Conservation (phyloP, 2,113 vertebrate genomes). For the Australoheros scitulus region DNA sequence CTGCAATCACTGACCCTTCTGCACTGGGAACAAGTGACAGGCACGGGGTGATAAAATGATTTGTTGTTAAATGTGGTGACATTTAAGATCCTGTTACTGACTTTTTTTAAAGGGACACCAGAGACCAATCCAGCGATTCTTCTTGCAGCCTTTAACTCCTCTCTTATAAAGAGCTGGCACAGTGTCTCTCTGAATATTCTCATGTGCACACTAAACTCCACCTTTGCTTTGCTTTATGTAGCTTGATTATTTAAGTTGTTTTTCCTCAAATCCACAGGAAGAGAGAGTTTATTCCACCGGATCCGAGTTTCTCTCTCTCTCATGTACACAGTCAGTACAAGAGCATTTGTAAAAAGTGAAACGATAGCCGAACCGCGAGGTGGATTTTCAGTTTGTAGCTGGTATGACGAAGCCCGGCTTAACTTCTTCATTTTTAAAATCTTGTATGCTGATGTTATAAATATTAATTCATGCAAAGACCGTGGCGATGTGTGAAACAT, state of each 20-base stretch:
- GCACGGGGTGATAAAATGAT: background rate
- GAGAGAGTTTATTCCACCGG: background rate
- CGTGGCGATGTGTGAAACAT: background rate
- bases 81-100: background rate
- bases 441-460: background rate
- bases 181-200: background rate
- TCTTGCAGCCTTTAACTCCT: background rate
- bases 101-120: background rate
- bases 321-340: background rate
- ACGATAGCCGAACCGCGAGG: background rate
- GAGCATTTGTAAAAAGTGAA: background rate
- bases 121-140: background rate
- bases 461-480: background rate
- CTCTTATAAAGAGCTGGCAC: background rate
- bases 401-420: background rate
- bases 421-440: background rate
- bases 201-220: background rate
- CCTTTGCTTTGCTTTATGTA: background rate
- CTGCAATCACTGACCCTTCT: background rate
- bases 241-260: background rate
- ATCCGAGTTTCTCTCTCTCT: background rate
- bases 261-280: too few relatives aligned
- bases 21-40: background rate
- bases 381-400: background rate
- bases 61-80: background rate